Evolutionary conservation across 1,140 invertebrate genomes (phyloP), one percentile per base, ranked within the genome.

Genomic region (Zaprionus nigranus): DNA sequence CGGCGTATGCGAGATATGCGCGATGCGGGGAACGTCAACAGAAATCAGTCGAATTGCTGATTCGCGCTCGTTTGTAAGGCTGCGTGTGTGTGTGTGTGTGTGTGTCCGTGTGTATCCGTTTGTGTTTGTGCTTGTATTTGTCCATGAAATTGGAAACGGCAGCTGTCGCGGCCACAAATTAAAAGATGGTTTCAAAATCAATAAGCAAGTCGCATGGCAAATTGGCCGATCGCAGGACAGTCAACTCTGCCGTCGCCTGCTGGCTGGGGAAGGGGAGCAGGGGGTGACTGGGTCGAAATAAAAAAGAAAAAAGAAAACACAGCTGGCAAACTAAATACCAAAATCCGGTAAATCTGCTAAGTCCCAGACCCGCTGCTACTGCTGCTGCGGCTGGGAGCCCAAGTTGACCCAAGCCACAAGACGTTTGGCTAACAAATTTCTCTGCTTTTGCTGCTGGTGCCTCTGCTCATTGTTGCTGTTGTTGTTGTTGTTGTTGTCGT

Each of bases 91-190:
- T 7, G 28, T 7, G 1, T 17, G 17, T 7, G 28, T 28, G 6
- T 28, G 28, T 28, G 26, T 28, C 26, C 1, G 26, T 28, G 6
- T 28, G 28, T 22, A 11, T 49, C 1, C 2, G 13, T 51, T 11
- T 22, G 17, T 22, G 20, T 22, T 2, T 51, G 46, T 51, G 11
- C 43, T 57, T 72, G 38, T 84, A 74, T 81, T 81, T 81, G 74
- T 66, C 77, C 81, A 72, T 84, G 81, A 78, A 84, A 84, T 83
- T 85, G 82, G 78, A 84, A 84, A 83, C 81, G 71, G 53, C 79
- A 78, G 59, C 82, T 72, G 69, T 40, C n/a, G 53, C 62, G 30
- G 46, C 70, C 78, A 69, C 82, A 85, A 85, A 85, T 85, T 85
- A 85, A 75, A 85, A 75, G 75, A 75, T 68, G 59, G 40, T 68